Percentiles rank a stretch among this genome's conserved stretches.
Conservation (phyloP, 2,113 vertebrate species). For the Cariama cristata region DNA sequence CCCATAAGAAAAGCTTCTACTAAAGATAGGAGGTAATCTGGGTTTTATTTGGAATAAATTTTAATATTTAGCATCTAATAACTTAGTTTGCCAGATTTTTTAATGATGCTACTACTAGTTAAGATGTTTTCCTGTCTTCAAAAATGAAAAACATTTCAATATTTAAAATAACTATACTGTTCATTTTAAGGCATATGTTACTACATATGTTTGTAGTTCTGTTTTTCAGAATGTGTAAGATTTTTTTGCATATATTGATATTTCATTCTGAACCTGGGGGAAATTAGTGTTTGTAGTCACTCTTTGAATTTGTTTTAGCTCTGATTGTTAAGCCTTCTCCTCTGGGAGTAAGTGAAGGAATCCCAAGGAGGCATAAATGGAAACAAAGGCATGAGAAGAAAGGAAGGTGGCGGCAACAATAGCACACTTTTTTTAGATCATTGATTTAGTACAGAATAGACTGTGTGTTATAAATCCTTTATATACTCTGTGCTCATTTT, state of each 20-base stretch:
- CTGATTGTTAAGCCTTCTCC: neutral
- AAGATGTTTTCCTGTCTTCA: neutral
- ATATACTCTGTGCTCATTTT: neutral
- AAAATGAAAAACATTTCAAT: conserved; percentile 3
- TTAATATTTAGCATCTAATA: neutral
- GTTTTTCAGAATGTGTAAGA: neutral
- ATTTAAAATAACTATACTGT: conserved; percentile 32
- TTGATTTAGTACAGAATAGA: neutral
- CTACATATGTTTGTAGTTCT: conserved; percentile 7
- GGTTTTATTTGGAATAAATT: neutral
- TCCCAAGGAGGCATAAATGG: neutral
- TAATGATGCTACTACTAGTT: neutral
- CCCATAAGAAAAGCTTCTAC: neutral
- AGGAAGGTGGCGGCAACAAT: neutral
- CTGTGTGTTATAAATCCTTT: neutral
- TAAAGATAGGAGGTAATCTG: neutral
- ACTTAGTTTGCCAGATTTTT: neutral
- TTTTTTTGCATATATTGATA: neutral
- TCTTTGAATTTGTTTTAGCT: neutral
- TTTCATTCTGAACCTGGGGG: neutral
- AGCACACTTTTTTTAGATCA: neutral
- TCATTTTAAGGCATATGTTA: conserved; percentile 36
- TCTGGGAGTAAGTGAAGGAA: neutral
- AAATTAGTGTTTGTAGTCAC: neutral
- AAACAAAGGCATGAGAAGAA: conserved; percentile 16